A percentile compares a stretch with the other conserved stretches of the same genome.
Conservation (phyloP, 2,797 vertebrate genomes). For the Sternotherus odoratus region DNA sequence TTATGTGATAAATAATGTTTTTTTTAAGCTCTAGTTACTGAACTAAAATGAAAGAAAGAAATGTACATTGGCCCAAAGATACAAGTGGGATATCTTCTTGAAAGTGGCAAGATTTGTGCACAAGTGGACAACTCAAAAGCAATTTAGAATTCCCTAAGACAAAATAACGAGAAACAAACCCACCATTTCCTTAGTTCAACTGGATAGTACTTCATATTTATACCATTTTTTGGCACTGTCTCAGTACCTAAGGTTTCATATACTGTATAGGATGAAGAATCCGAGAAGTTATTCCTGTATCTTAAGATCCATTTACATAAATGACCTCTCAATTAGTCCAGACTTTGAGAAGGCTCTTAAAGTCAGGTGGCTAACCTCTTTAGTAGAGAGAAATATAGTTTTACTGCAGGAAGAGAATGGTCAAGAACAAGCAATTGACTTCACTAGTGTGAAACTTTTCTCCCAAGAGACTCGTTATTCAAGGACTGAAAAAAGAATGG, state of each 20-base stretch:
- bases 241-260: neutral
- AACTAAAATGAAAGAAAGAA: neutral
- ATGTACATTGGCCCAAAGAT: neutral
- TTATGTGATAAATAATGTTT: neutral
- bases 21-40: neutral
- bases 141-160: neutral
- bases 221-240: neutral
- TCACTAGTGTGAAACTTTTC: constrained; percentile 35
- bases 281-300: constrained; percentile 30
- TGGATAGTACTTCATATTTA: neutral
- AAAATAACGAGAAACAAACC: neutral
- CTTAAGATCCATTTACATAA: constrained; percentile 19
- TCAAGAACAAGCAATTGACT: constrained; percentile 35
- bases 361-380: neutral
- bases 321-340: constrained; percentile 40
- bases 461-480: constrained; percentile 67
- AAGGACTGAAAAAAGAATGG: constrained; percentile 68
- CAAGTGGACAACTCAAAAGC: neutral
- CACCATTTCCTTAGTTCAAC: neutral
- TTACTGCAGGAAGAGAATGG: neutral
- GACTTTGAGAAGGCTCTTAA: constrained; percentile 63
- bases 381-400: neutral
- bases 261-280: neutral
- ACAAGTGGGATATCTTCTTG: neutral
- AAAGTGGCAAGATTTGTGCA: neutral